Conservation (phyloP, 2,797 vertebrate genomes). For the Passerculus sandwichensis region DNA sequence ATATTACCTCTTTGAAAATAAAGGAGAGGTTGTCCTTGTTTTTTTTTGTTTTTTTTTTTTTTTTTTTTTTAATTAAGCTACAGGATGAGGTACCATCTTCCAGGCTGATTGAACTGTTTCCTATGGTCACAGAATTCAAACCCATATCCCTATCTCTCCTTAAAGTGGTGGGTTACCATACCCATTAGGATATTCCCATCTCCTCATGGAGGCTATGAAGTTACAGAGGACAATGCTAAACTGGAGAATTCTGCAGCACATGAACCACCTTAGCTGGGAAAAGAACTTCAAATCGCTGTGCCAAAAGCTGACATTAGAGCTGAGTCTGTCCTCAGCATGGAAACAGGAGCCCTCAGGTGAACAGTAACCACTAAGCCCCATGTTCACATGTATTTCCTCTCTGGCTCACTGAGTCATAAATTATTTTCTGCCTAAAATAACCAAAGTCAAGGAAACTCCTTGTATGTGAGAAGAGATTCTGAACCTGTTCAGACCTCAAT, state of each 20-base stretch:
- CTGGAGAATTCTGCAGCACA: neutral
- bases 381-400: neutral
- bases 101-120: neutral
- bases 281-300: neutral
- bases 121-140: accelerated
- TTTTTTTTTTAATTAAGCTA: neutral
- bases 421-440: conserved; percentile 24
- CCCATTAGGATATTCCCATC: neutral
- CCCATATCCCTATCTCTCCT: neutral
- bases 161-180: neutral
- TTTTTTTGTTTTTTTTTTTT: neutral
- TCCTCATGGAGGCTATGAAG: neutral
- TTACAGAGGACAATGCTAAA: neutral
- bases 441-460: neutral
- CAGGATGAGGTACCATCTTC: neutral
- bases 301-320: neutral
- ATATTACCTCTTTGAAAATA: neutral
- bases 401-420: neutral
- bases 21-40: neutral
- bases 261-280: neutral
- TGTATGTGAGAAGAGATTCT: neutral
- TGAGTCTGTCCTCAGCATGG: neutral
- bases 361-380: neutral
- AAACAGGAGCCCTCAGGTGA: neutral
- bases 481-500: neutral